Conservation (phyloP, 2,797 vertebrate species). For the Cephalopachus bancanus region DNA sequence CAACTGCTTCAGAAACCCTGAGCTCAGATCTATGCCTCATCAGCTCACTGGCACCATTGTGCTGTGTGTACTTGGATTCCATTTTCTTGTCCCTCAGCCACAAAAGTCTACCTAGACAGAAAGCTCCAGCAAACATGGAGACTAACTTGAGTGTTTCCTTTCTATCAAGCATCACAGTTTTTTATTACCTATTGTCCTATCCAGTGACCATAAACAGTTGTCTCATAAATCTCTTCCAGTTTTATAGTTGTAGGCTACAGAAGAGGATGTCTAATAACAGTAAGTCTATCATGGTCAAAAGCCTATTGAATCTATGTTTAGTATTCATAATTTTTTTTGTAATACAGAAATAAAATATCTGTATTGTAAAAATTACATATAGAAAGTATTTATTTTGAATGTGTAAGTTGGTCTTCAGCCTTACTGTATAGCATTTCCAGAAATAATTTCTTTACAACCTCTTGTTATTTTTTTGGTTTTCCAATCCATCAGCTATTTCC, state of each 20-base stretch:
- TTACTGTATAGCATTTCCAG: background rate
- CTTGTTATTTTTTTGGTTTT: background rate
- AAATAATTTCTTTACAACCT: slow-evolving; percentile 29
- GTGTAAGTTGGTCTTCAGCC: background rate
- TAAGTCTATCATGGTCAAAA: background rate
- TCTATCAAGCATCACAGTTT: background rate
- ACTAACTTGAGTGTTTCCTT: background rate
- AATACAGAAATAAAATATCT: background rate
- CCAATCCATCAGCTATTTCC: background rate
- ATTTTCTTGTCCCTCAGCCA: background rate
- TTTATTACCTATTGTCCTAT: background rate
- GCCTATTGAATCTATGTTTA: background rate
- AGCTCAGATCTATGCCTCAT: background rate
- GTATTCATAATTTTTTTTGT: background rate
- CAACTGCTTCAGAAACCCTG: background rate
- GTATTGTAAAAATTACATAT: background rate
- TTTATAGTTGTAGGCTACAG: background rate
- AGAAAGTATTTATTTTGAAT: slow-evolving; percentile 17
- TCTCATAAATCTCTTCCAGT: background rate
- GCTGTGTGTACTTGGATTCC: background rate
- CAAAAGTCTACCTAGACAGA: background rate
- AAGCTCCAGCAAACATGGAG: background rate
- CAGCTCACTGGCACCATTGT: background rate
- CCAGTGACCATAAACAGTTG: background rate
- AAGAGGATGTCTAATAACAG: background rate